Conservation (phyloP, 2,888 invertebrate species). For the Oscheius sp. region DNA sequence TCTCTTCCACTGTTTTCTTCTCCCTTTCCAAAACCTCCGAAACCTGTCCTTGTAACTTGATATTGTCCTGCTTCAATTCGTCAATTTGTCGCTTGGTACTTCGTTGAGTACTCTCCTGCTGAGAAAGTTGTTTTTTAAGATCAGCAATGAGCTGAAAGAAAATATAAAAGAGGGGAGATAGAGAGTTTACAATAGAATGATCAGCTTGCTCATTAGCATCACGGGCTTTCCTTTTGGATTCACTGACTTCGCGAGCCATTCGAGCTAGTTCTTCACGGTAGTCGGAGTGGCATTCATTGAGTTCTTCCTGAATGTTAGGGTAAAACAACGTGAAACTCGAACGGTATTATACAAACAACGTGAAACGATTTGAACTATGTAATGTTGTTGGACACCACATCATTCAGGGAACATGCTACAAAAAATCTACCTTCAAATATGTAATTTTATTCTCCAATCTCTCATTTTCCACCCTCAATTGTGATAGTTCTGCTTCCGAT, state of each 20-base stretch:
- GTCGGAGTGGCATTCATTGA: slow-evolving; percentile 26
- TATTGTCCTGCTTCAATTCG: slow-evolving; percentile 38
- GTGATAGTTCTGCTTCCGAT: slow-evolving; percentile 18
- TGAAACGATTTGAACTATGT: no score
- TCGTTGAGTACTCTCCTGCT: slow-evolving; percentile 23
- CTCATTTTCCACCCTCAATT: slow-evolving; percentile 23
- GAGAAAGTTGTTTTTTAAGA: slow-evolving; percentile 10
- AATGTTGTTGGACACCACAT: no score
- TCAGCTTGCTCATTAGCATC: slow-evolving; percentile 21
- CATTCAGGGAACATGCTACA: not conserved
- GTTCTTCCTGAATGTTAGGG: slow-evolving; percentile 26
- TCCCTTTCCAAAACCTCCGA: slow-evolving; percentile 4
- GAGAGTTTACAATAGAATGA: not conserved
- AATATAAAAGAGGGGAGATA: not conserved
- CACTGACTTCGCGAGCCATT: slow-evolving; percentile 35
- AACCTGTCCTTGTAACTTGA: slow-evolving; percentile 32
- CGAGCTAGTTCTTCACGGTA: slow-evolving; percentile 33
- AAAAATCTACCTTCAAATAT: slow-evolving; percentile 18
- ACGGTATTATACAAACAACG: no score
- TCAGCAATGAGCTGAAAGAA: not conserved
- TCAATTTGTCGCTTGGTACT: slow-evolving; percentile 34
- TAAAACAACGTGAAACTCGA: no score
- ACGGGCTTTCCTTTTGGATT: slow-evolving; percentile 30
- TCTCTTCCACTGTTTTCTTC: slow-evolving; percentile 10
- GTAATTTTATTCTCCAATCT: slow-evolving; percentile 14